Base-by-base conservation (phyloP, 2,888 invertebrate genomes). In the Macrophya annulata region DNA sequence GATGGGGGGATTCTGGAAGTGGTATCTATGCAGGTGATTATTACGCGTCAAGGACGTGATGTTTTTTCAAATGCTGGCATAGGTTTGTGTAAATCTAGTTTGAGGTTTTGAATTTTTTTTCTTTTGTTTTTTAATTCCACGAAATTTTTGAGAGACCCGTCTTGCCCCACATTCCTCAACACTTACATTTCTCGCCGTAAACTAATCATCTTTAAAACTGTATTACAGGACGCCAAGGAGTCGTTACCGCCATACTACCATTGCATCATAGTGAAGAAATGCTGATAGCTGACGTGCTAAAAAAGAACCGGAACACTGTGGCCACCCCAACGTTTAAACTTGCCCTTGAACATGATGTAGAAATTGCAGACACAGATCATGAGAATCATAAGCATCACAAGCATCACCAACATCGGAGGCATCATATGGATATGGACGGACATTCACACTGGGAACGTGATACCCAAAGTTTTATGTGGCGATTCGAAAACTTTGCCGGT, bases 1-100 rank as follows among this genome's bases (percentile, higher is more conserved):
- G 59, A 0, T 83, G 68, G 6, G 93, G 93, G 1, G 92, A 90
- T 82, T 88, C 93, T 8, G 95, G 95, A 15, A 95, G 94, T 86
- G 95, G 95, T 5, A 94, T 95, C 62, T 95, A 94, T 88, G 85
- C 90, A 45, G 92, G 92, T 89, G 88, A 76, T 31, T 21, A 4
- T 37, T 59, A 48, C 15, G 9, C 15, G 5, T 55, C n/a, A n/a
- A n/a, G 17, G 17, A 55, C 55, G 15, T 4, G 55, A 15, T 55
- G n/a, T 15, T 17, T n/a, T 17, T n/a, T 15, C 1, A 48, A 48
- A 48, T 6, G 8, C n/a, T 55, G 55, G 6, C n/a, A 55, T n/a
- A 55, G 21, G 21, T 59, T 5, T 8, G 21, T n/a, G 21, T 21
- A 59, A 21, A 59, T 59, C n/a, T 21, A 59, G 21, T 59, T 21